Evolutionary conservation across 2,113 vertebrate genomes (phyloP).

Genomic region (Struthio camelus): DNA sequence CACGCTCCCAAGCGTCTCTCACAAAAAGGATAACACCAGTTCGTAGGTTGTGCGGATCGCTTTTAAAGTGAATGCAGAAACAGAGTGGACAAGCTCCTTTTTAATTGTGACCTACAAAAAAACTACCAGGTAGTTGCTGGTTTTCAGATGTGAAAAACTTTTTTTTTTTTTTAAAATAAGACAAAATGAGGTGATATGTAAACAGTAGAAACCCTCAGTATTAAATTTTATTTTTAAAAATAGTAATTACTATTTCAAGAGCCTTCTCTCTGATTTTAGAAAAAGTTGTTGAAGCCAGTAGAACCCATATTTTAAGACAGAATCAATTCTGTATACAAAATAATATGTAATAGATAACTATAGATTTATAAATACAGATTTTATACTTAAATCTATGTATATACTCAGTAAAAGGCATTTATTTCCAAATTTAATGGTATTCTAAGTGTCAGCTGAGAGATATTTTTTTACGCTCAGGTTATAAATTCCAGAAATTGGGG

Average conservation of each 20-base stretch:
- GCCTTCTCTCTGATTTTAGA: not conserved
- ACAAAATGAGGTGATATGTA: not conserved
- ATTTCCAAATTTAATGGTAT: not conserved
- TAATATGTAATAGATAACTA: not conserved
- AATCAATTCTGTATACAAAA: not conserved
- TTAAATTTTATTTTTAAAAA: not conserved
- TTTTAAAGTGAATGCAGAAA: not conserved
- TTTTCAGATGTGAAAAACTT: not conserved
- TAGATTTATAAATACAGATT: not conserved
- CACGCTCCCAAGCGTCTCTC: not conserved
- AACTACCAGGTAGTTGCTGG: not conserved
- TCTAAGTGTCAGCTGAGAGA: not conserved
- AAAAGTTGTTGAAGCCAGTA: not conserved
- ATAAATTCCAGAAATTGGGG: conserved; percentile 31
- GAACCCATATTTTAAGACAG: not conserved
- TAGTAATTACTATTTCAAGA: not conserved
- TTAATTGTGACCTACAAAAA: not conserved
- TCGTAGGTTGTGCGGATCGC: not conserved
- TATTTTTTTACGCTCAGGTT: not conserved
- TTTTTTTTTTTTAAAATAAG: not conserved
- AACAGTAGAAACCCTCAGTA: not conserved
- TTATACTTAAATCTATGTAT: not conserved
- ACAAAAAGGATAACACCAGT: not conserved
- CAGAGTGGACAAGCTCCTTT: not conserved
- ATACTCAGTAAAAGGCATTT: not conserved